Conservation (phyloP, 2,113 vertebrate genomes). For the Microcebus griseorufus region DNA sequence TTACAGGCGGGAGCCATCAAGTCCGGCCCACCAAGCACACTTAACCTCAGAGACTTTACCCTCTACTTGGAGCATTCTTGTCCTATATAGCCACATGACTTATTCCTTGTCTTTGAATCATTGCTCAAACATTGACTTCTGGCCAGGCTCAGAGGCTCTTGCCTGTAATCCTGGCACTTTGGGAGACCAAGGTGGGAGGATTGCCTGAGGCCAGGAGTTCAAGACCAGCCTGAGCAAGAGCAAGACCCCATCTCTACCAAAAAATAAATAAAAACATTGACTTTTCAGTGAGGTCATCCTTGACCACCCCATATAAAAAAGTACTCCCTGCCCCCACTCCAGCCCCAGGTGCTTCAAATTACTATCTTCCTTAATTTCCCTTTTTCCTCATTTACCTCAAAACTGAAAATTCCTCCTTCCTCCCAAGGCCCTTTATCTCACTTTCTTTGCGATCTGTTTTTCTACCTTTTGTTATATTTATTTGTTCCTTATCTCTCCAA, state of each 20-base stretch:
- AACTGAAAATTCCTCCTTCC: background rate
- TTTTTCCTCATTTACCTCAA: background rate
- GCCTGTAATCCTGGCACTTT: too few species aligned
- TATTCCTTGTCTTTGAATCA: conserved; percentile 6
- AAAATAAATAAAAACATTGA: too few species aligned
- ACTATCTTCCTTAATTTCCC: background rate
- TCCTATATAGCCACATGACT: background rate
- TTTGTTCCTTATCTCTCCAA: background rate
- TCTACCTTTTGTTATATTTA: conserved; percentile 1
- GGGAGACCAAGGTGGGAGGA: too few species aligned
- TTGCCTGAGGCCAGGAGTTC: too few species aligned
- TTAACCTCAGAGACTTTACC: background rate
- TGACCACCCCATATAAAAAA: background rate
- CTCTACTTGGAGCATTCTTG: background rate
- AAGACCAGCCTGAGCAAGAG: too few species aligned
- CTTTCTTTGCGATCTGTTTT: conserved; percentile 36
- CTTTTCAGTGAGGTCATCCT: background rate
- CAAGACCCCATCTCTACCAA: too few species aligned
- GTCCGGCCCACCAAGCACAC: background rate
- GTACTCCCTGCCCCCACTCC: background rate
- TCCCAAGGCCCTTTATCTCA: conserved; percentile 8
- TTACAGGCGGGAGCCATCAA: too few species aligned
- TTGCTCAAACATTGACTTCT: conserved; percentile 18
- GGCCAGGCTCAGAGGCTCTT: too few species aligned
- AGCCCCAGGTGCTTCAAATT: background rate